Evolutionary conservation across 2,797 vertebrate genomes (phyloP), one percentile per base, ranked within the genome.

Genomic region (Mormyrops boulengeri): DNA sequence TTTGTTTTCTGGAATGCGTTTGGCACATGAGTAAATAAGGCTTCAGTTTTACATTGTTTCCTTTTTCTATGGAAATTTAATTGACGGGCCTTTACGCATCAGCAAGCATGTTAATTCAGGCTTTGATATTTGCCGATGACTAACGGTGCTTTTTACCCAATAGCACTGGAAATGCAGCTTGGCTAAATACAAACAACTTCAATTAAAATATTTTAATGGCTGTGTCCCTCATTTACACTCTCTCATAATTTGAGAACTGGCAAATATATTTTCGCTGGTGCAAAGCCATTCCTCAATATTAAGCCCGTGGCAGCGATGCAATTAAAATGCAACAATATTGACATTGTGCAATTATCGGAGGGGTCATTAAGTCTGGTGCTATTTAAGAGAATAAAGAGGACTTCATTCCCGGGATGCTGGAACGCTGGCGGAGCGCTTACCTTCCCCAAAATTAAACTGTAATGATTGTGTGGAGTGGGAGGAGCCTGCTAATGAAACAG

Each of bases 301-400:
- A 87, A 92, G 95, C 94, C 92, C 93, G 94, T 92, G 91, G 93
- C 92, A 92, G 94, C 94, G 92, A 85, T 93, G 93, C 94, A 94
- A 96, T 92, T 95, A 91, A 94, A 95, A 96, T 93, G 93, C 93
- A 94, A 95, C 95, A 95, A 94, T 96, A 96, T 95, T 96, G 96
- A 95, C 94, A 94, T 91, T 90, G 90, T 94, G 95, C 94, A 95
- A 96, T 95, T 95, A 95, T 92, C 93, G 93, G 82, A 85, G 91
- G 94, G 94, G 94, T 95, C 94, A 92, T 95, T 94, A 94, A 93
- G 93, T 94, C 93, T 92, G 92, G 86, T 88, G 90, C 92, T 91
- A 89, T 93, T 94, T 91, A 87, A 90, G 86, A 88, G 90, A 82
- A 91, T 92, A 92, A 94, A 91, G 92, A 90, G 88, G 88, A 93